Base-by-base conservation (phyloP, 1,140 invertebrate species). In the Cheumatopsyche charites region DNA sequence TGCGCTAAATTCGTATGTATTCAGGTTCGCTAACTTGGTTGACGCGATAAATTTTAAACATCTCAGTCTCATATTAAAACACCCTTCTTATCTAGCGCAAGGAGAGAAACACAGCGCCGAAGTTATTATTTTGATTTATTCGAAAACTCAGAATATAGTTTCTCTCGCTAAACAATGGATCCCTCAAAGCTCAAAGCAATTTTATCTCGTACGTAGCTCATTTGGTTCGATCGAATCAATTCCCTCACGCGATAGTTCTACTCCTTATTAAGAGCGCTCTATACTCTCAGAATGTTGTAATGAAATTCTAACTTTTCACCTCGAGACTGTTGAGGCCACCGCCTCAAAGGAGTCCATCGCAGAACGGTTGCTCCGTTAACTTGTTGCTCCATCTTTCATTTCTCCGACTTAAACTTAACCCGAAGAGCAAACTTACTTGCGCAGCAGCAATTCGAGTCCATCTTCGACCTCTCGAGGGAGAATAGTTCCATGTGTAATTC, bases 271-370 rank as follows among this genome's bases (percentile, higher is more conserved):
- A 67, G 26, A 68, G 13, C 47, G 36, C 12, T 42, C 62, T 7
- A 7, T 2, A n/a, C n/a, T n/a, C n/a, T n/a, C 2, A 41, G 63
- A 19, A n/a, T 23, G 2, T 29, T 13, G 12, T 52, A 68, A 68
- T 67, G 42, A 67, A 67, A 67, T 67, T 67, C 36, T 29, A 26
- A 67, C 45, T 67, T 43, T 67, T 67, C 36, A 67, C 63, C 42
- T 67, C 63, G 19, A 6, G 13, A 7, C 19, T 47, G 6, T 41
- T 42, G 3, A 17, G 5, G 7, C 63, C 6, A 43, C 2, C 7
- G 12, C 21, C 63, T 47, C 17, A 13, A 49, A 58, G 55, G 55
- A 58, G 55, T 58, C 55, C 55, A 25, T 19, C 23, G 17, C 55
- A 4, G 29, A 23, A 58, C 25, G 29, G 15, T 26, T 12, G 6